These are phyloP conservation scores for Agonopterix heracliana DNA, from an alignment of 2,888 invertebrate species.

Conservation along the genomic window DNA sequence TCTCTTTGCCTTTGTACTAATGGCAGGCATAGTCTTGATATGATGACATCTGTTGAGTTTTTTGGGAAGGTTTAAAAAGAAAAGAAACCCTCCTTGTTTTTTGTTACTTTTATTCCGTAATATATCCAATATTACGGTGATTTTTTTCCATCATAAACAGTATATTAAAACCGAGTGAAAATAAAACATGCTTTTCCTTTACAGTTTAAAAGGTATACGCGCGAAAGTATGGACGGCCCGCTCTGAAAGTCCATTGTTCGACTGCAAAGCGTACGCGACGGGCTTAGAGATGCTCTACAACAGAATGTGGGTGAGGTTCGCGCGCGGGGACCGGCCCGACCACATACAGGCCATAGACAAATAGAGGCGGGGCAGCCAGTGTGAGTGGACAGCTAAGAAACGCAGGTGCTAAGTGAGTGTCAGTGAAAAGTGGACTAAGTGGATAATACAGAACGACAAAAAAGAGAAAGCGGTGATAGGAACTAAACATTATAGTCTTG, in stretches of 20 bases:
- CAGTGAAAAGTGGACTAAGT: neutral
- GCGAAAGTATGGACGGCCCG: conserved; percentile 98
- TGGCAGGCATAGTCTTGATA: no score
- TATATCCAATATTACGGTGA: no score
- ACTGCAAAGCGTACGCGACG: conserved; percentile 93
- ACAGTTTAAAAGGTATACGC: conserved; percentile 89
- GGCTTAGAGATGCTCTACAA: conserved; percentile 93
- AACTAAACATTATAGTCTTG: no score
- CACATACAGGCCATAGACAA: conserved; percentile 79
- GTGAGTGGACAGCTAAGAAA: conserved; percentile 26
- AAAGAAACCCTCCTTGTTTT: no score
- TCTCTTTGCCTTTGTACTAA: no score
- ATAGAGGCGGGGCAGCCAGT: conserved; percentile 26
- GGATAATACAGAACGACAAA: no score
- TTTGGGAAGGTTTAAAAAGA: no score
- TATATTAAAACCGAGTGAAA: no score
- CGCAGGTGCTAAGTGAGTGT: conserved; percentile 28
- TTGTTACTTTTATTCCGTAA: no score
- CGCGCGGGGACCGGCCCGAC: conserved; percentile 87
- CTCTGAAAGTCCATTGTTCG: conserved; percentile 93
- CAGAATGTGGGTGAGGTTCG: conserved; percentile 92
- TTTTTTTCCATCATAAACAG: no score
- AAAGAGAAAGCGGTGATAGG: no score
- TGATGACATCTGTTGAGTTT: no score
- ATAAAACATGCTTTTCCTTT: conserved; percentile 20